phyloP scores from a whole-genome alignment of 92 coral and sea anemone genomes.

The Plumapathes pennacea region DNA sequence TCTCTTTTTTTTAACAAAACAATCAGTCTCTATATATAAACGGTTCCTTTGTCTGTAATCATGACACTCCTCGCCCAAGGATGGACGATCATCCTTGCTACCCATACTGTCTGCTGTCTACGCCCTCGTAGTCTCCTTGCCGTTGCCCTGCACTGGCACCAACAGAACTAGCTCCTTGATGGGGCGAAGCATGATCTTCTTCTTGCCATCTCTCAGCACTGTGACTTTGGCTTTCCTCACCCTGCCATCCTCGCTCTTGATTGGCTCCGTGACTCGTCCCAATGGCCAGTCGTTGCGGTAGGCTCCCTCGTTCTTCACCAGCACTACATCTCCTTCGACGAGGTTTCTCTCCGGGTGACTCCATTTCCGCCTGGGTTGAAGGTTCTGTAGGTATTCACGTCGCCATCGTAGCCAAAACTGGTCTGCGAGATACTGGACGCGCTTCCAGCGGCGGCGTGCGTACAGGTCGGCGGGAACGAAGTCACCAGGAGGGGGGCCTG shows the following conservation, averaged over 20 bases:
- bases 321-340: constrained; percentile 19
- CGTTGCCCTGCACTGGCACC: too few species aligned
- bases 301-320: constrained; percentile 32
- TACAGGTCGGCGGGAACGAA: too few species aligned
- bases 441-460: constrained; percentile 23
- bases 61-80: too few species aligned
- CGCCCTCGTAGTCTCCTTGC: too few species aligned
- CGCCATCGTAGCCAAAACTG: constrained; percentile 25
- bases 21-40: too few species aligned
- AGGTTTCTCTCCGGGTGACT: constrained; percentile 24
- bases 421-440: constrained; percentile 10
- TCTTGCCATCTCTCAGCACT: constrained; percentile 15
- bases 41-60: too few species aligned
- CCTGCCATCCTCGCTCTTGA: constrained; percentile 22
- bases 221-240: constrained; percentile 28
- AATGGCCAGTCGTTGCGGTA: constrained; percentile 40
- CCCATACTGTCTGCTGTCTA: too few species aligned
- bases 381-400: constrained; percentile 22
- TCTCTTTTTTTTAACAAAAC: too few species aligned
- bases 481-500: too few species aligned
- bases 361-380: constrained; percentile 18
- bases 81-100: too few species aligned
- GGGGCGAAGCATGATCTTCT: constrained; percentile 24
- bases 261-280: constrained; percentile 28
- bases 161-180: constrained; percentile 33